A percentile compares a stretch with the other conserved stretches of the same genome.
These are phyloP conservation scores for Hedychridium roseum DNA, from an alignment of 2,888 invertebrate genomes.

Conservation along the genomic window DNA sequence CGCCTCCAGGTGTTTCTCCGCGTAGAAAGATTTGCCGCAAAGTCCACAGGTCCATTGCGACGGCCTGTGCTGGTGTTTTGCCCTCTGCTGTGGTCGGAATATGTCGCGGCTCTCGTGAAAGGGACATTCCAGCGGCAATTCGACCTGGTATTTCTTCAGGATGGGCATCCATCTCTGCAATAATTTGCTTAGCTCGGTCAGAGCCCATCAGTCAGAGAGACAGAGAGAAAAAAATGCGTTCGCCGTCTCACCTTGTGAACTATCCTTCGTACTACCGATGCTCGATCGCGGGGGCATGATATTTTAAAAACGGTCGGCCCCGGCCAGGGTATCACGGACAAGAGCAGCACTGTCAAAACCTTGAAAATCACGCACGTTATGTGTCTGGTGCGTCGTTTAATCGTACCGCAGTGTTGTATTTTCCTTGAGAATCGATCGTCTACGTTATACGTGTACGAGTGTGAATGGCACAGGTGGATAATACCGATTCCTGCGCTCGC, in stretches of 20 bases:
- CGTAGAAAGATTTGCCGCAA: conserved; percentile 91
- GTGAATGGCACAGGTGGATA: too few species aligned
- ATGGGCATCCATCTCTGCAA: conserved; percentile 86
- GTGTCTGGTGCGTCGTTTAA: too few species aligned
- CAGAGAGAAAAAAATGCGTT: too few species aligned
- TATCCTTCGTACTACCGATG: conserved; percentile 85
- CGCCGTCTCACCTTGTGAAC: conserved; percentile 77
- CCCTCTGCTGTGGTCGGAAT: conserved; percentile 85
- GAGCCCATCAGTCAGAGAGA: too few species aligned
- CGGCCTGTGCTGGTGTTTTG: conserved; percentile 84
- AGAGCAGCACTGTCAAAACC: conserved; percentile 82
- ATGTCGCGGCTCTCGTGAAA: conserved; percentile 88
- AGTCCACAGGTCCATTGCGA: conserved; percentile 92
- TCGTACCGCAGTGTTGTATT: too few species aligned
- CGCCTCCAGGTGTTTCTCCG: conserved; percentile 84
- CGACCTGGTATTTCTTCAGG: conserved; percentile 86
- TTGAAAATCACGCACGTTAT: too few species aligned
- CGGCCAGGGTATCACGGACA: conserved; percentile 88
- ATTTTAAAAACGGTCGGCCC: conserved; percentile 87
- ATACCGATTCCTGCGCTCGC: too few species aligned
- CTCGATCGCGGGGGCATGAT: conserved; percentile 87
- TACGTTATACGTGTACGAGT: too few species aligned
- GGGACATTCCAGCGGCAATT: conserved; percentile 87
- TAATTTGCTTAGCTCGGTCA: background rate
- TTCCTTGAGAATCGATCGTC: too few species aligned